A percentile compares a stretch with the other conserved stretches of the same genome.
phyloP scores from a whole-genome alignment of 2,888 invertebrate genomes.

The Ceramica pisi region DNA sequence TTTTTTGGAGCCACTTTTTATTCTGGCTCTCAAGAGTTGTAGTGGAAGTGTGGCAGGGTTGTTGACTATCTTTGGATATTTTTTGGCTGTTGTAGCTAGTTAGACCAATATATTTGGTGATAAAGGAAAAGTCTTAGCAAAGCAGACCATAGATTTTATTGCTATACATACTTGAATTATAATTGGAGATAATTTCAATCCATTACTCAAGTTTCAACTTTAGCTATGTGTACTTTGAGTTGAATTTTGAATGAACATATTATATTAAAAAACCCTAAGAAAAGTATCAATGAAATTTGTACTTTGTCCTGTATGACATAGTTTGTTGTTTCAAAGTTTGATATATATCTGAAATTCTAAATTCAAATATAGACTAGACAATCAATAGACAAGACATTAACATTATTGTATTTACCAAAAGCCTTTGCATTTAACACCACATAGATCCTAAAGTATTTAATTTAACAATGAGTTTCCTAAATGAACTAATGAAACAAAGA shows the following conservation, averaged over 20 bases:
- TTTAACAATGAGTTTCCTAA: slow-evolving; percentile 92
- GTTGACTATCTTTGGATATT: too few relatives aligned
- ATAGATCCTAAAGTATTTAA: not conserved
- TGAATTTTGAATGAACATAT: too few relatives aligned
- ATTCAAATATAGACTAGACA: not conserved
- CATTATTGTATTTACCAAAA: too few relatives aligned
- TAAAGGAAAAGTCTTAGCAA: not conserved
- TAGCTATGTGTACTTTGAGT: too few relatives aligned
- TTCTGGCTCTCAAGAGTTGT: too few relatives aligned
- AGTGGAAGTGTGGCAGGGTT: too few relatives aligned
- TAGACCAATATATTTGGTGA: not conserved
- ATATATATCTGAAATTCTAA: not conserved
- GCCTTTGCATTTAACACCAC: slow-evolving; percentile 1
- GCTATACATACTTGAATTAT: not conserved
- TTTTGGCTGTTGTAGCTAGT: not conserved
- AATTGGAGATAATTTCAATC: too few relatives aligned
- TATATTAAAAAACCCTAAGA: too few relatives aligned
- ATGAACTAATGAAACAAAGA: slow-evolving; percentile 90
- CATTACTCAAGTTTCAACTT: too few relatives aligned
- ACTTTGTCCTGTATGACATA: not conserved
- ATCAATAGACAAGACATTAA: not conserved
- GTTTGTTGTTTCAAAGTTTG: not conserved
- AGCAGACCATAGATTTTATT: not conserved
- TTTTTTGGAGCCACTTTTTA: too few relatives aligned
- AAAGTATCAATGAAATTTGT: not conserved